These are phyloP conservation scores for Etheostoma nigrum DNA, from an alignment of 2,797 vertebrate species.

Conservation along the genomic window DNA sequence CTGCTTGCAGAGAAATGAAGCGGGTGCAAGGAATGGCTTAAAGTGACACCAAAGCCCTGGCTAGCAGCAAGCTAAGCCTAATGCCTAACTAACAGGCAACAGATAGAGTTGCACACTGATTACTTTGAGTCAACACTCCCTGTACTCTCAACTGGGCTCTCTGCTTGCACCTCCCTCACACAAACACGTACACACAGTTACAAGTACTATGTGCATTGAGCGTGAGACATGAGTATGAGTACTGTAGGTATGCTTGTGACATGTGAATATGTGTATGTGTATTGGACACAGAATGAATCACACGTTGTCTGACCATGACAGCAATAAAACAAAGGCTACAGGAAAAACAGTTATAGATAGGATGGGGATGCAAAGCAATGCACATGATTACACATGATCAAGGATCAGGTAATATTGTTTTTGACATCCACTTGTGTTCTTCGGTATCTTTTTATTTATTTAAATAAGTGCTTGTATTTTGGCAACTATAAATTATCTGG, in stretches of 20 bases:
- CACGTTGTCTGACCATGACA: slow-evolving; percentile 8
- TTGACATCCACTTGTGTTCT: slow-evolving; percentile 45
- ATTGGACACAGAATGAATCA: slow-evolving; percentile 19
- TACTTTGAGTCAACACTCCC: slow-evolving; percentile 93
- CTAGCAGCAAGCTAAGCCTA: slow-evolving; percentile 86
- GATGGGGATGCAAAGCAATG: slow-evolving; percentile 5
- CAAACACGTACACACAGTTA: slow-evolving; percentile 75
- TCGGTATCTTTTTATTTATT: slow-evolving; percentile 19
- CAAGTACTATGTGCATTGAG: slow-evolving; percentile 31
- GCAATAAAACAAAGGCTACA: slow-evolving; percentile 19
- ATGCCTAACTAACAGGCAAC: slow-evolving; percentile 86
- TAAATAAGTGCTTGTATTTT: slow-evolving; percentile 69
- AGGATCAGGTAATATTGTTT: slow-evolving; percentile 40
- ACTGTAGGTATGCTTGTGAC: slow-evolving; percentile 2
- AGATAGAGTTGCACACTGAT: slow-evolving; percentile 88
- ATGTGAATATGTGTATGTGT: neutral
- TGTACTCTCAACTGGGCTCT: slow-evolving; percentile 90
- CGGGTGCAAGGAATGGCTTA: slow-evolving; percentile 77
- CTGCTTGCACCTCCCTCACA: slow-evolving; percentile 86
- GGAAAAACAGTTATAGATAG: slow-evolving; percentile 1
- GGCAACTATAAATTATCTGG: slow-evolving; percentile 69
- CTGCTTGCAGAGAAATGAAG: slow-evolving; percentile 49
- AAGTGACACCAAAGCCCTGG: slow-evolving; percentile 88
- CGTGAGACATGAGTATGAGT: slow-evolving; percentile 11
- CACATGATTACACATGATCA: no score